Evolutionary conservation across 2,113 vertebrate species (phyloP), one percentile per base, ranked within the genome.

Genomic region (Willisornis vidua): DNA sequence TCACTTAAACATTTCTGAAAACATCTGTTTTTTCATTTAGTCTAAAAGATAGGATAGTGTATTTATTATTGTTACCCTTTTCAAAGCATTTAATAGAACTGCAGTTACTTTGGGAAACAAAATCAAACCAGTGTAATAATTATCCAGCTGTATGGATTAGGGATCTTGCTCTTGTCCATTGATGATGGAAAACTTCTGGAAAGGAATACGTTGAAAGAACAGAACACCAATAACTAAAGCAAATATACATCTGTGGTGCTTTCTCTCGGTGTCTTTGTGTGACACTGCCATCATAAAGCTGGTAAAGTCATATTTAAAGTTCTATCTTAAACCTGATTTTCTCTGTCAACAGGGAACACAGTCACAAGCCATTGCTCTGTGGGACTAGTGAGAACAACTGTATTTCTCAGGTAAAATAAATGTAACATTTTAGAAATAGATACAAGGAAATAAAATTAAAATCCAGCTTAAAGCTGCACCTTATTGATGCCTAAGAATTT

Each of bases 1-100:
- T 91, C 35, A 77, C 78, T 89, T 84, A 94, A 84, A 63, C 91
- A 77, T 95, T 78, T 80, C 63, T 91, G 51, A 95, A 96, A 95
- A 81, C 12, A 75, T 72, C 75, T 91, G 41, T 92, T 83, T 90
- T 58, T 80, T 72, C 16, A 93, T 86, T 95, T 93, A 89, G 24
- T 45, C 83, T 62, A 97, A 96, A 97, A 91, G 41, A 70, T 9
- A 26, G 19, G 49, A 54, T 3, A 55, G 7, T 3, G 5, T 68
- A 19, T 67, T 87, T 85, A 51, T 77, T 96, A 91, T 78, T 73
- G 61, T 82, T 89, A 82, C 13, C 37, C 48, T 95, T 73, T 87
- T 70, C 89, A 90, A 96, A 95, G 17, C 29, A 89, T 45, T 63
- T 93, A 96, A 94, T 95, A 91, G 49, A 87, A 61, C 52, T 86